Conservation (phyloP, 53 echinoderm and acorn worm genomes). For the Astropecten irregularis region DNA sequence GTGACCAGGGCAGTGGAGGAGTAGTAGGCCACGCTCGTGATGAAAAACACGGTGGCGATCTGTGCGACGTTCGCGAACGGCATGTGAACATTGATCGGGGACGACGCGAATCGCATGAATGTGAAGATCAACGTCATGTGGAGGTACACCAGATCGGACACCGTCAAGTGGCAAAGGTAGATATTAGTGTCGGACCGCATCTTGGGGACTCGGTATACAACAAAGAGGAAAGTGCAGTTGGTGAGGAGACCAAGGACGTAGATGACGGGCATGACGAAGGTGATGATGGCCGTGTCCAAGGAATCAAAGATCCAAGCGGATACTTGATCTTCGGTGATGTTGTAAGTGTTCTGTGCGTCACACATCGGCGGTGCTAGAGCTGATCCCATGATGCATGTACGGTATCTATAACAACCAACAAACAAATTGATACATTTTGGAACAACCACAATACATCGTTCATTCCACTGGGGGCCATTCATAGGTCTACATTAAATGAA, state of each 20-base stretch:
- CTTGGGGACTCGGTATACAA: constrained; percentile 41
- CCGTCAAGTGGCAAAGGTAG: constrained; percentile 53
- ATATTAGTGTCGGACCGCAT: constrained; percentile 64
- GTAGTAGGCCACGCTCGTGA: constrained; percentile 11
- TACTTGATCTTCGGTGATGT: background rate
- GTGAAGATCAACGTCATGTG: background rate
- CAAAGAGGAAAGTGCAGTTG: constrained; percentile 55
- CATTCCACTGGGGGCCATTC: too few relatives aligned
- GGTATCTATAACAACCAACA: too few relatives aligned
- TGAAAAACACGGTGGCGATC: background rate
- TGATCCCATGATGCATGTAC: too few relatives aligned
- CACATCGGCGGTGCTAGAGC: too few relatives aligned
- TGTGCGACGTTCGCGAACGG: background rate
- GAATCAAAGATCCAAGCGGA: background rate
- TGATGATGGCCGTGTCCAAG: constrained; percentile 13
- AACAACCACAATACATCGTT: too few relatives aligned
- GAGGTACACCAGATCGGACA: constrained; percentile 57
- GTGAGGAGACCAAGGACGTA: constrained; percentile 35
- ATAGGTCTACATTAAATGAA: too few relatives aligned
- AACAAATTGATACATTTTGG: too few relatives aligned
- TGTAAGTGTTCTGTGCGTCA: background rate
- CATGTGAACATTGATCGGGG: background rate
- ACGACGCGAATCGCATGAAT: background rate
- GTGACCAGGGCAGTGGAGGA: constrained; percentile 54
- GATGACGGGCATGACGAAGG: constrained; percentile 56